Base-by-base conservation (phyloP, 2,888 invertebrate genomes). In the Physocephala rufipes region DNA sequence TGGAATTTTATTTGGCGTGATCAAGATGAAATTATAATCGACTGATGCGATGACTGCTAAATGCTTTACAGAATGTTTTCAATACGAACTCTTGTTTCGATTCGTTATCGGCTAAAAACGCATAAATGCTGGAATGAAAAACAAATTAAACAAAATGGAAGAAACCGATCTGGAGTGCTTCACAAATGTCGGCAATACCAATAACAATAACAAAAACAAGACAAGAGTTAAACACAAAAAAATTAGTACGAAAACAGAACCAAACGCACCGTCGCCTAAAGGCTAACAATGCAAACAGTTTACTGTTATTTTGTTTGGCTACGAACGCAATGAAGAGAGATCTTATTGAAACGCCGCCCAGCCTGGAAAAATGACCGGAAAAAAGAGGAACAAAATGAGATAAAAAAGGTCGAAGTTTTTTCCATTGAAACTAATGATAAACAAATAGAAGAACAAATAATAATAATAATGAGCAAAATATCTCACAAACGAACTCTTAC, bases 341-440 rank as follows among this genome's bases (percentile, higher is more conserved):
- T n/a, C n/a, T n/a, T n/a, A n/a, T n/a, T 26, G 55, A 26, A 21
- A 9, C 12, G n/a, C 51, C 12, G 51, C 16, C 43, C 66, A 67
- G 15, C 21, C 16, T 13, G 19, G 30, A 65, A 49, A 65, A 64
- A 15, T 1, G 16, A 13, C 12, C 13, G 16, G 55, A 13, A 49
- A 2, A 16, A 65, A 65, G 13, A 53, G 30, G 28, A 19, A 53
- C 36, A 53, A 19, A 36, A 28, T 43, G 19, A 58, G n/a, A n/a
- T 45, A 30, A 45, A 47, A 45, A 67, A 28, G 2, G 4, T 36
- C 36, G 36, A 9, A 36, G 4, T 36, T 36, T 36, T 36, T 36
- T 9, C 36, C 21, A 26, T 36, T 36, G 36, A 36, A 62, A 51
- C 59, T 67, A 67, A 67, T 67, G 58, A 67, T 67, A 67, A 67